Evolutionary conservation across 2,113 vertebrate genomes (phyloP), one percentile per base, ranked within the genome.

Genomic region (Nasalis larvatus): DNA sequence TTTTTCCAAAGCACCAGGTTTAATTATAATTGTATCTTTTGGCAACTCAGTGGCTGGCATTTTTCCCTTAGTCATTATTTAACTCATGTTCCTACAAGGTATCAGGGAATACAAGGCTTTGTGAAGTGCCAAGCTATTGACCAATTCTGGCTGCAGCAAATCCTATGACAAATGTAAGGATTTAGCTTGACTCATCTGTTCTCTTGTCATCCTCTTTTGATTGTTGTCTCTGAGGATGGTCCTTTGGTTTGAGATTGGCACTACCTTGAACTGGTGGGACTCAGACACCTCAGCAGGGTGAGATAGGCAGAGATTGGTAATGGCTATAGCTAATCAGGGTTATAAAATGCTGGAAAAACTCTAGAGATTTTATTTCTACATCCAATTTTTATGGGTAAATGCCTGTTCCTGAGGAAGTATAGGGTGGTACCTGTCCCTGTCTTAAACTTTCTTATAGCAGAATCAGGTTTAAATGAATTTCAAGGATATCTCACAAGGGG

Each of bases 11-110:
- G 27, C 18, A 56, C 74, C 10, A n/a, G 27, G 21, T 77, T 95
- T 96, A 89, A 82, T 76, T 35, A 76, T 66, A 96, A 93, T 96
- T 89, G 42, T 82, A 82, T 76, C 68, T 96, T 93, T 93, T 95
- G 45, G 63, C 89, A 73, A 96, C 23, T 96, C 45, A 60, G 63
- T 94, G 86, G 30, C 85, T 97, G 90, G 81, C 81, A 85, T 58
- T 71, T 95, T 97, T 88, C 69, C 77, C 94, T 94, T 92, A 95
- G 83, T 94, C 74, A 98, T 98, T 96, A 94, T 95, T 94, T 95
- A 94, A 89, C 69, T 93, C 52, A 89, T 93, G 66, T 89, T 92
- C 69, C 63, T 92, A 86, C 47, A 96, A 97, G 87, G 56, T 96
- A 91, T 87, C 76, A 82, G 52, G 73, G 68, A 92, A 66, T 66